Base-by-base conservation (phyloP, 1,140 invertebrate genomes). In the Papilio glaucus region DNA sequence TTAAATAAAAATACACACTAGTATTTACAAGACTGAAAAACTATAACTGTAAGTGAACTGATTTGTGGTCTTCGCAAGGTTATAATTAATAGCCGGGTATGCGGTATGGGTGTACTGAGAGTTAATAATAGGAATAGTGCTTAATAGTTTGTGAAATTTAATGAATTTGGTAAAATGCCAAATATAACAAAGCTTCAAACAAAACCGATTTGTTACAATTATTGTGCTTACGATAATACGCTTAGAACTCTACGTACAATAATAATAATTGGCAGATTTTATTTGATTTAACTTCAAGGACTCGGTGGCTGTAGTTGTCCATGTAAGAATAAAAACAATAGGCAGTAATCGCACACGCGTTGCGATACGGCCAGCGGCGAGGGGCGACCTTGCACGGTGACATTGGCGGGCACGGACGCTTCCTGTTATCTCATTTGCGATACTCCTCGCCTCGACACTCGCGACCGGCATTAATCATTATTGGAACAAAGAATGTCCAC, bases 401-500 rank as follows among this genome's bases (percentile, higher is more conserved):
- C 88, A 90, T 91, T 90, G 86, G 83, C 80, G 82, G 76, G 76
- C 77, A 81, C 82, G 83, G 82, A 82, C 85, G 88, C 84, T 92
- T 92, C 90, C 90, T 92, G 87, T 89, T 90, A 88, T 90, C 90
- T 91, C 85, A 88, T 77, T 84, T 78, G 80, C 83, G 83, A 85
- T 86, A 84, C 78, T 85, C 85, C 80, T 82, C 84, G 84, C 85
- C 80, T 82, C 84, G 84, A 77, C 86, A 83, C 86, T 90, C 84
- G 86, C 85, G 81, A 80, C 80, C 81, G 83, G 86, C 87, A 89
- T 90, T 90, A 87, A 89, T 90, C 90, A 89, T 84, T 89, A 88
- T 87, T 88, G 87, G 85, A 92, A 91, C 89, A 92, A 92, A 92
- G 90, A 92, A 85, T 91, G 88, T 90, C 90, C 90, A 91, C 89